These are phyloP conservation scores for Drosophila greeni DNA, from an alignment of 2,888 invertebrate genomes.

Conservation along the genomic window DNA sequence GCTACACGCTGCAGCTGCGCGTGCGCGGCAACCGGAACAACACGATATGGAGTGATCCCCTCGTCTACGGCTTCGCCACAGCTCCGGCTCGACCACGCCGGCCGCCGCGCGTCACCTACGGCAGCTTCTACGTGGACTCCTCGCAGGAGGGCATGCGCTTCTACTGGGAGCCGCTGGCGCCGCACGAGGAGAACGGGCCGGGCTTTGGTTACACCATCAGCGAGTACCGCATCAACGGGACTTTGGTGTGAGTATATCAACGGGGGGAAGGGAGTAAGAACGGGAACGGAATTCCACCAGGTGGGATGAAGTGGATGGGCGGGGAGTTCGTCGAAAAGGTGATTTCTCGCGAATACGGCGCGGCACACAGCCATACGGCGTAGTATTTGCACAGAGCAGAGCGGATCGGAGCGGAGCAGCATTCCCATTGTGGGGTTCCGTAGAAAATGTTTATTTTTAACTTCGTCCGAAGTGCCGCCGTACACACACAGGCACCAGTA, in stretches of 20 bases:
- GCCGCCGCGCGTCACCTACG: constrained; percentile 85
- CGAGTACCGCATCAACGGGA: constrained; percentile 66
- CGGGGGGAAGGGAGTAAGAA: no score
- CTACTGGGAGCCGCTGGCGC: constrained; percentile 88
- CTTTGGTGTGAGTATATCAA: constrained; percentile 58
- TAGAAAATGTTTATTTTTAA: constrained; percentile 59
- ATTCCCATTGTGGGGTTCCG: constrained; percentile 33
- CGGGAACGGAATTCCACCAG: neutral
- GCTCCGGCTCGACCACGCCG: constrained; percentile 80
- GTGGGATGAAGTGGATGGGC: neutral
- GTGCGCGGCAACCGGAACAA: constrained; percentile 80
- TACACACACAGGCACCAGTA: constrained; percentile 1
- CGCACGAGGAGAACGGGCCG: constrained; percentile 85
- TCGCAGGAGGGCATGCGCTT: constrained; percentile 83
- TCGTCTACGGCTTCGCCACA: constrained; percentile 82
- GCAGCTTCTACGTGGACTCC: constrained; percentile 86
- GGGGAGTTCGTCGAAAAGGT: constrained; percentile 11
- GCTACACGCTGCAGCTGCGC: constrained; percentile 83
- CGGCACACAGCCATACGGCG: constrained; percentile 26
- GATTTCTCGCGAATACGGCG: constrained; percentile 28
- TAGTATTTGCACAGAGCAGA: constrained; percentile 33
- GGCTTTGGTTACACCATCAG: constrained; percentile 86
- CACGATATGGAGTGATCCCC: constrained; percentile 85
- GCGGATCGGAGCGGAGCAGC: neutral
- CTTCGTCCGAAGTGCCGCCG: constrained; percentile 42